Conservation (phyloP, 2,797 vertebrate species). For the Platalea minor region DNA sequence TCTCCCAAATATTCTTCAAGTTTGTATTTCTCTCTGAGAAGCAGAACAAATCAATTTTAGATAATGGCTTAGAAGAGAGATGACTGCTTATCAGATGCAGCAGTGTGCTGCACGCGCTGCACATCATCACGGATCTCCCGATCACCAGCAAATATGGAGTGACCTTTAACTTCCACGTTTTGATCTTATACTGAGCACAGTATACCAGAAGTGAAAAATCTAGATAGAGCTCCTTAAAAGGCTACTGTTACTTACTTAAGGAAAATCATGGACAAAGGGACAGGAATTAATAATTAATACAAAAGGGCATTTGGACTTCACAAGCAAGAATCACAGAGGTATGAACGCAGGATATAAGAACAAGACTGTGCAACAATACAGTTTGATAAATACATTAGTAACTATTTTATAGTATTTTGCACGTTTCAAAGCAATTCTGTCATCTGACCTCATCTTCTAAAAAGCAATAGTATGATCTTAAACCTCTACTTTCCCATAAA, state of each 20-base stretch:
- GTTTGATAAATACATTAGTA: neutral
- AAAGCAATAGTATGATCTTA: neutral
- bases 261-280: neutral
- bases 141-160: neutral
- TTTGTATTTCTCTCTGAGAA: slow-evolving; percentile 21
- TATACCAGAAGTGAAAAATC: neutral
- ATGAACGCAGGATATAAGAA: neutral
- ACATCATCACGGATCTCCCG: neutral
- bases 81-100: neutral
- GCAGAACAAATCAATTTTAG: slow-evolving; percentile 36
- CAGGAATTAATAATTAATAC: neutral
- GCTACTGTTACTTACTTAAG: neutral
- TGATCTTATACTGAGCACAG: neutral
- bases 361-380: neutral
- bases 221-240: neutral
- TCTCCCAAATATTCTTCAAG: slow-evolving; percentile 26
- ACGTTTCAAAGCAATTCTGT: neutral
- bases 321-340: neutral
- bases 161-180: neutral
- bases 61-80: slow-evolving; percentile 9
- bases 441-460: neutral
- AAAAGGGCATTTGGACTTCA: neutral
- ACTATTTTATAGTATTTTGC: neutral
- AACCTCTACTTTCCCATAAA: neutral
- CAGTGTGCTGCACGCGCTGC: neutral